These are phyloP conservation scores for Macrobrachium rosenbergii DNA, from an alignment of 1,140 invertebrate species.

Conservation along the genomic window DNA sequence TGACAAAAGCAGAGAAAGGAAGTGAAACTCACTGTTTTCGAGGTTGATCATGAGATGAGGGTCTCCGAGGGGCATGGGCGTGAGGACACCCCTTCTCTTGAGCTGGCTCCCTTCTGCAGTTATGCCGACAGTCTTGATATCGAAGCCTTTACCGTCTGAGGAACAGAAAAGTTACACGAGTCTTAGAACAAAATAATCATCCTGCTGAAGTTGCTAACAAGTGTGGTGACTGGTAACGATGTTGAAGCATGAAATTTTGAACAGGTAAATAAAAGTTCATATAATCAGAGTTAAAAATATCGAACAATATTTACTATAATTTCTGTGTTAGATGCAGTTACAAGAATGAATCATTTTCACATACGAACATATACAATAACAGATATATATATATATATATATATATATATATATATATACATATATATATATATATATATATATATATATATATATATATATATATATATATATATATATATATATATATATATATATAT, in stretches of 20 bases:
- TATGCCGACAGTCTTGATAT: not conserved
- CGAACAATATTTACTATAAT: no score
- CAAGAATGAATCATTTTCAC: not conserved
- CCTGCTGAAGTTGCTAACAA: no score
- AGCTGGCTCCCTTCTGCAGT: conserved; percentile 8
- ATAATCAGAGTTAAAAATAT: no score
- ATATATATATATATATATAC: not conserved
- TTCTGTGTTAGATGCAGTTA: no score
- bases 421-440: conserved; percentile 27
- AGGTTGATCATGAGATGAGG: conserved; percentile 26
- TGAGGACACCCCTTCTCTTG: not conserved
- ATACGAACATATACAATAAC: no score
- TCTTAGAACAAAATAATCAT: no score
- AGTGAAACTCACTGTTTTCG: conserved; percentile 17
- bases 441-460: conserved; percentile 26
- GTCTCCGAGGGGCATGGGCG: conserved; percentile 10
- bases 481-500: no score
- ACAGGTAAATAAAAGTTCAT: no score
- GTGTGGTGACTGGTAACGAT: no score
- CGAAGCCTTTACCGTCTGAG: conserved; percentile 24
- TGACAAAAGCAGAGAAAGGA: no score
- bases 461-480: no score
- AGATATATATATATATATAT: not conserved
- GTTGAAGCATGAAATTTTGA: no score
- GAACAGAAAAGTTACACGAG: not conserved